phyloP scores from a whole-genome alignment of 2,113 vertebrate species.

The Scopus umbretta region DNA sequence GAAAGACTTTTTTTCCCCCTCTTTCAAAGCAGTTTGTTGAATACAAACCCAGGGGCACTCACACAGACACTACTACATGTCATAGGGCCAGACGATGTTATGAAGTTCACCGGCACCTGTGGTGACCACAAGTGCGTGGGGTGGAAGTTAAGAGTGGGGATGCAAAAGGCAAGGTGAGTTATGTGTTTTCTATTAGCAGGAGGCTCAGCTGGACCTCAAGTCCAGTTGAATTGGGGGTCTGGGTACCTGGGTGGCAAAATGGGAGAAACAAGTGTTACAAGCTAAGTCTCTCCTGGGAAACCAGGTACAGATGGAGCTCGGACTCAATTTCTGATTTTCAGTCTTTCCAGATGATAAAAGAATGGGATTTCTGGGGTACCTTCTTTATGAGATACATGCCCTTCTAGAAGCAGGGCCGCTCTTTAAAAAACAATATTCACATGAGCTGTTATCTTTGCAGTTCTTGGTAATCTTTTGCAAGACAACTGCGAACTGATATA shows the following conservation, averaged over 20 bases:
- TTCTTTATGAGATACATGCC: background rate
- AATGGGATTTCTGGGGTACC: background rate
- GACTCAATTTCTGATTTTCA: background rate
- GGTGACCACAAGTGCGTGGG: fast-evolving
- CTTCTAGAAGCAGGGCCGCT: background rate
- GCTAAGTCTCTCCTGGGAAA: background rate
- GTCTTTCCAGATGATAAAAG: background rate
- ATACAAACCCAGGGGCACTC: background rate
- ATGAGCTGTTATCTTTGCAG: background rate
- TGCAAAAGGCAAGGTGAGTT: background rate
- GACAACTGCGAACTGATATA: background rate
- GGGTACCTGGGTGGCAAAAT: background rate
- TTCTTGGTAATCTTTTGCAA: background rate
- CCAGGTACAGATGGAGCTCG: background rate
- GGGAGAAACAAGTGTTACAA: background rate
- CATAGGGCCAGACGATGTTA: background rate
- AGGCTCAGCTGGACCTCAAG: background rate
- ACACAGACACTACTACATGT: background rate
- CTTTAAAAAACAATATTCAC: background rate
- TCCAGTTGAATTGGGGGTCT: fast-evolving
- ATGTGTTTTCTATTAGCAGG: background rate
- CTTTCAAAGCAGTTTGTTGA: background rate
- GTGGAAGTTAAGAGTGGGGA: background rate
- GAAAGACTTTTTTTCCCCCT: no score
- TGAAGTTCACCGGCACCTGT: background rate